Conservation (phyloP, 2,113 vertebrate species). For the Pica pica region DNA sequence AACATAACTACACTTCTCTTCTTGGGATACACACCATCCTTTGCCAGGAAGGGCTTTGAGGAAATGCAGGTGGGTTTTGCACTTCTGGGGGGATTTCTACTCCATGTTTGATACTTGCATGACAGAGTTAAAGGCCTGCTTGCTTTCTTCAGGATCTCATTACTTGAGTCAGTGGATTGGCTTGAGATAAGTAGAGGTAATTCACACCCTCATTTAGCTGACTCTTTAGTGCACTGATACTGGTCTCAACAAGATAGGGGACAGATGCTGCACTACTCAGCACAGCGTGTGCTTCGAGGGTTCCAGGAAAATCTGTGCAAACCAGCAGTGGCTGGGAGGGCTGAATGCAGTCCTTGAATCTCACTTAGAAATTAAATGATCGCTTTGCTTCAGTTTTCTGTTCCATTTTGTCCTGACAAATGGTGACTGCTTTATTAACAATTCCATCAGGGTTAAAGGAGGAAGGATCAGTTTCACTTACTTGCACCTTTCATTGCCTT, state of each 20-base stretch:
- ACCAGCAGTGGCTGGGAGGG: neutral
- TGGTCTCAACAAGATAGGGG: neutral
- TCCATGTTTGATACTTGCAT: neutral
- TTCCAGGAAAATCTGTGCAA: neutral
- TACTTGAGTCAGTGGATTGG: neutral
- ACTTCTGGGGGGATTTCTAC: neutral
- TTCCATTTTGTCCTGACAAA: neutral
- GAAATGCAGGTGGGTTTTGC: neutral
- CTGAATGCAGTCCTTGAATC: neutral
- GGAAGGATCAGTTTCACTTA: neutral
- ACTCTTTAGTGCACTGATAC: neutral
- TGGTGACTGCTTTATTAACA: neutral
- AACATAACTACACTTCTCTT: neutral
- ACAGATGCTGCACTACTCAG: neutral
- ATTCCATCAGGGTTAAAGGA: neutral
- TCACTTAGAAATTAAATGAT: neutral
- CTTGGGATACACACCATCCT: neutral
- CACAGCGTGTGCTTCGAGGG: neutral
- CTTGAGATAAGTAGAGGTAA: neutral
- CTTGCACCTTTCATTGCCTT: neutral
- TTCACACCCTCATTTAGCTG: constrained; percentile 20
- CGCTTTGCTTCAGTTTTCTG: neutral
- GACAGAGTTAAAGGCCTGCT: neutral
- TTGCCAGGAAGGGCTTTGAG: neutral
- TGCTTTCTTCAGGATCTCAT: neutral